These are phyloP conservation scores for Lepisosteus oculatus DNA, from an alignment of 2,113 vertebrate species.

Conservation along the genomic window DNA sequence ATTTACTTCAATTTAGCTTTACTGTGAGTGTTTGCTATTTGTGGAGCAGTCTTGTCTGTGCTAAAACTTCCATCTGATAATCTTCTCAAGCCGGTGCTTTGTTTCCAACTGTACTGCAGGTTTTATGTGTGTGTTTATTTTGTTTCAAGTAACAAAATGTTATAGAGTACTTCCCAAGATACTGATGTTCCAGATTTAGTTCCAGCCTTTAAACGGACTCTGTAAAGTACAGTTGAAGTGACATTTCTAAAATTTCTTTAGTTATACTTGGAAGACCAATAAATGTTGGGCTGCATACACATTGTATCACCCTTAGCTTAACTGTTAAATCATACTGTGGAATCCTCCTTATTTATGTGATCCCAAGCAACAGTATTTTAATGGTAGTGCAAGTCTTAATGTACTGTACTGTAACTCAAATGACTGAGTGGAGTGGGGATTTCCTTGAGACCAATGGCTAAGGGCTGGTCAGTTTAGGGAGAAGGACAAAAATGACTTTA, in stretches of 20 bases:
- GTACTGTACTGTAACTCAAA: background rate
- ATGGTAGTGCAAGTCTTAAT: conserved; percentile 16
- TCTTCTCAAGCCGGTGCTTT: no score
- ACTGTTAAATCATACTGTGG: background rate
- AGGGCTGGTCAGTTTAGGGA: conserved; percentile 13
- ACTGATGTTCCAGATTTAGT: background rate
- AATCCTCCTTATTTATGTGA: conserved; percentile 3
- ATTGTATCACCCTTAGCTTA: background rate
- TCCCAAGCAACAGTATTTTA: conserved; percentile 16
- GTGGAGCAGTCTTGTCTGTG: no score
- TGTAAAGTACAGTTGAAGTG: background rate
- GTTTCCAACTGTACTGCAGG: no score
- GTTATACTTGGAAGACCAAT: background rate
- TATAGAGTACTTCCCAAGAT: background rate
- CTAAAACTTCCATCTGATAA: no score
- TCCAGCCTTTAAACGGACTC: background rate
- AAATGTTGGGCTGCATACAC: background rate
- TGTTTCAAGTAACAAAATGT: background rate
- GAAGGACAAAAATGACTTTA: conserved; percentile 24
- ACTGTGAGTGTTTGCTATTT: no score
- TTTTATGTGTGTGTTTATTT: background rate
- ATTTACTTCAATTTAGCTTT: no score
- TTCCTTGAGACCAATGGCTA: conserved; percentile 12
- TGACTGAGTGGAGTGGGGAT: conserved; percentile 17
- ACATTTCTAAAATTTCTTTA: background rate